A percentile compares a stretch with the other conserved stretches of the same genome.
phyloP scores from a whole-genome alignment of 1,140 invertebrate species.

The Drosophila punjabiensis region DNA sequence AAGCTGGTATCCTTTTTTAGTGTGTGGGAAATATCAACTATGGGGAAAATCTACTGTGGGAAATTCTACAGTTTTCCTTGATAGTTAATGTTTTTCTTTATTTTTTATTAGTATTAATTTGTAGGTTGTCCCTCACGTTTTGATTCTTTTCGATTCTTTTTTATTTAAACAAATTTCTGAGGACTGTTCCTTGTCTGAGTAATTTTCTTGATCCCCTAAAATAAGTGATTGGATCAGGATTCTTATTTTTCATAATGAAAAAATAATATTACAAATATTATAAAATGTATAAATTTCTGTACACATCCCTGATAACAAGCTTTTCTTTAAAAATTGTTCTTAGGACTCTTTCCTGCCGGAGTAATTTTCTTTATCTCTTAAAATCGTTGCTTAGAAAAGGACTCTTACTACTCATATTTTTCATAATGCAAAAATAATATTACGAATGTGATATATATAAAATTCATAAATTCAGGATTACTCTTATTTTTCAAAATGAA shows the following conservation, averaged over 20 bases:
- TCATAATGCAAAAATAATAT: background rate
- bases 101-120: background rate
- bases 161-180: too few relatives aligned
- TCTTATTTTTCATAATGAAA: background rate
- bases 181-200: too few relatives aligned
- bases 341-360: too few relatives aligned
- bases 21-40: background rate
- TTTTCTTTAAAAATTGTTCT: too few relatives aligned
- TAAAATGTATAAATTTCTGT: background rate
- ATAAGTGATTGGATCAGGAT: too few relatives aligned
- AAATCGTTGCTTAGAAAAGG: too few relatives aligned
- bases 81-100: background rate
- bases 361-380: background rate
- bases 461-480: too few relatives aligned
- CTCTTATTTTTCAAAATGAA: too few relatives aligned
- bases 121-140: rapidly evolving
- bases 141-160: too few relatives aligned
- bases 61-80: background rate
- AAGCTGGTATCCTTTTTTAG: slow-evolving; percentile 9
- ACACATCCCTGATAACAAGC: background rate
- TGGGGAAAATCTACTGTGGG: background rate
- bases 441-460: background rate
- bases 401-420: too few relatives aligned
- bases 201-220: too few relatives aligned
- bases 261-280: background rate